Percentiles rank a stretch among this genome's conserved stretches.
phyloP scores from a whole-genome alignment of 2,113 vertebrate genomes.

The Rhinolophus sinicus region DNA sequence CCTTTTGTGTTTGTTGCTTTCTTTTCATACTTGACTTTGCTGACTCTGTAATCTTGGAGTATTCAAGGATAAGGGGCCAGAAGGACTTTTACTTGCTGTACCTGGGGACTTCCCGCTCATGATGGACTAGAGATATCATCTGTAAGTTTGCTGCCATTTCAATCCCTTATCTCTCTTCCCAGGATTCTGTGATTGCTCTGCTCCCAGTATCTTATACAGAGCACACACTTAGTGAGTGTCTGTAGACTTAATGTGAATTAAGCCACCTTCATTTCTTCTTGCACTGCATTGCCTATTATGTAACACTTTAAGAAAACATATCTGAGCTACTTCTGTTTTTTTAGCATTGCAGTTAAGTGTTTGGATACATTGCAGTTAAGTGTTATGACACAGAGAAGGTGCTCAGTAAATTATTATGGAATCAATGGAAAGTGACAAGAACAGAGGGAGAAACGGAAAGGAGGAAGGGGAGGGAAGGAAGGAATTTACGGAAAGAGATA shows the following conservation, averaged over 20 bases:
- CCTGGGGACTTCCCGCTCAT: not conserved
- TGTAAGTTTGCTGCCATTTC: not conserved
- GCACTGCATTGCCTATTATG: rapidly evolving
- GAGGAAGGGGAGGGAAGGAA: not conserved
- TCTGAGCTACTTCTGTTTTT: not conserved
- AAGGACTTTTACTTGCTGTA: not conserved
- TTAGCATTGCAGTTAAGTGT: not conserved
- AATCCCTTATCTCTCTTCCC: not conserved
- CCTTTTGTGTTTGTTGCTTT: not conserved
- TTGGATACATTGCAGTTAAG: not conserved
- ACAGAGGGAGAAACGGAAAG: not conserved
- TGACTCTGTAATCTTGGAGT: not conserved
- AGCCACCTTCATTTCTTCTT: not conserved
- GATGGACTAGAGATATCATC: not conserved
- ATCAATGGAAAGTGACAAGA: not conserved
- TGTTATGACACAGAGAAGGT: not conserved
- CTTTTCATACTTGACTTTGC: not conserved
- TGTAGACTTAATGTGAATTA: not conserved
- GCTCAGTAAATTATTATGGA: not conserved
- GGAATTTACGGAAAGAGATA: not conserved
- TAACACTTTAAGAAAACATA: not conserved
- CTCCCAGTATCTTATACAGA: not conserved
- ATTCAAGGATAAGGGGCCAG: not conserved
- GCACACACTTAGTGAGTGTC: not conserved
- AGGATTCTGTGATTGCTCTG: not conserved